phyloP scores from a whole-genome alignment of 2,888 invertebrate species.

The Pollenia angustigena region DNA sequence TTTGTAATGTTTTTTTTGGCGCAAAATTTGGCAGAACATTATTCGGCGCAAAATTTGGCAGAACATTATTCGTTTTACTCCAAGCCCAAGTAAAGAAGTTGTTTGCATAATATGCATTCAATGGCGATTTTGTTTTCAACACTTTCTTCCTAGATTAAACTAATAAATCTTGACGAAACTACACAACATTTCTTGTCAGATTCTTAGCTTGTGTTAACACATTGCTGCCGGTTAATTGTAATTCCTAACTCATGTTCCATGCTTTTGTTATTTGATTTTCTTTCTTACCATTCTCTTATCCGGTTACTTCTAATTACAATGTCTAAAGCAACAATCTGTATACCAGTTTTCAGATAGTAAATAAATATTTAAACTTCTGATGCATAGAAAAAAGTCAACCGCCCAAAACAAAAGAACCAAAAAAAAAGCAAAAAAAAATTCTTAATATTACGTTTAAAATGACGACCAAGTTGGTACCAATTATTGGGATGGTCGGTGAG shows the following conservation, averaged over 20 bases:
- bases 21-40: too few species aligned
- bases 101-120: too few species aligned
- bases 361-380: neutral
- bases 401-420: slow-evolving; percentile 42
- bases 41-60: too few species aligned
- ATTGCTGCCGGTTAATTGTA: neutral
- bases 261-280: neutral
- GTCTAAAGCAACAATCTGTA: slow-evolving; percentile 13
- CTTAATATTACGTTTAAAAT: slow-evolving; percentile 27
- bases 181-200: neutral
- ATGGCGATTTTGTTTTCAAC: too few species aligned
- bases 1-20: too few species aligned
- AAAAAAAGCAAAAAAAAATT: slow-evolving; percentile 10
- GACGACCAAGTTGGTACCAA: slow-evolving; percentile 21
- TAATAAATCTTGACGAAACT: too few species aligned
- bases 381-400: slow-evolving; percentile 55
- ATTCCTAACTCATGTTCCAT: neutral
- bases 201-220: neutral
- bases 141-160: too few species aligned
- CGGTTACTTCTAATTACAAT: slow-evolving; percentile 30
- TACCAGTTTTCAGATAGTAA: neutral
- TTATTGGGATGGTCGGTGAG: slow-evolving; percentile 59
- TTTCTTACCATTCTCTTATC: neutral
- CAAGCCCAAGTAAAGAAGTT: too few species aligned
- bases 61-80: too few species aligned